Evolutionary conservation across 2,113 vertebrate species (phyloP), one percentile per base, ranked within the genome.

Genomic region (Cyanoramphus novaezelandiae): DNA sequence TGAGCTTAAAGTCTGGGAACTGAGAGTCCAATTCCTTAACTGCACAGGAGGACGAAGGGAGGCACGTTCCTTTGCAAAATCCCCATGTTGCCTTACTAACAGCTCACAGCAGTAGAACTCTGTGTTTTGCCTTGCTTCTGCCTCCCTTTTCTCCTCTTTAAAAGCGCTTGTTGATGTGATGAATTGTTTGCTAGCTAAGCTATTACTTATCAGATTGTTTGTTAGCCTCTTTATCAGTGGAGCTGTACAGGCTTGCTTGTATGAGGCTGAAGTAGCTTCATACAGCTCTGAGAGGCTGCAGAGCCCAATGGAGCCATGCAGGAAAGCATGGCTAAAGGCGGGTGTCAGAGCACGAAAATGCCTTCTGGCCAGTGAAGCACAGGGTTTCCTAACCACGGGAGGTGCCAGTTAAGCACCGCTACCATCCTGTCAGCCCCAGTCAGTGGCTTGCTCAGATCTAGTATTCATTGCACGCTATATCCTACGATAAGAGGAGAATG

Each of bases 201-300:
- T 71, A 57, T 91, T 91, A 81, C 80, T 93, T 93, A 93, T 47
- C 83, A 79, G 72, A 52, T 63, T 95, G 83, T 80, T 94, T 88
- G 63, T 82, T 47, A n/a, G 83, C 55, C 72, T 79, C 25, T 90
- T 88, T 70, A 84, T 91, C 86, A 59, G 31, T 17, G 7, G 37
- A 47, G 49, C 46, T 12, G 46, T 57, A 47, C 35, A 11, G 41
- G 8, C 33, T 91, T 82, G 80, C 91, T 91, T 64, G 37, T 63
- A 14, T 1, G 88, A 39, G 21, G 80, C 71, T 82, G 1, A 41
- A 84, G 77, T 17, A 24, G 31, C 14, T 17, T 59, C 33, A 14
- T 10, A n/a, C 33, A 59, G 13, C 21, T 35, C 33, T 39, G 76
- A 75, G 50, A 86, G 60, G 50, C 69, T 75, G 72, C 16, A 1